Evolutionary conservation across 2,888 invertebrate species (phyloP), one percentile per base, ranked within the genome.

Genomic region (Scaptomyza parva): DNA sequence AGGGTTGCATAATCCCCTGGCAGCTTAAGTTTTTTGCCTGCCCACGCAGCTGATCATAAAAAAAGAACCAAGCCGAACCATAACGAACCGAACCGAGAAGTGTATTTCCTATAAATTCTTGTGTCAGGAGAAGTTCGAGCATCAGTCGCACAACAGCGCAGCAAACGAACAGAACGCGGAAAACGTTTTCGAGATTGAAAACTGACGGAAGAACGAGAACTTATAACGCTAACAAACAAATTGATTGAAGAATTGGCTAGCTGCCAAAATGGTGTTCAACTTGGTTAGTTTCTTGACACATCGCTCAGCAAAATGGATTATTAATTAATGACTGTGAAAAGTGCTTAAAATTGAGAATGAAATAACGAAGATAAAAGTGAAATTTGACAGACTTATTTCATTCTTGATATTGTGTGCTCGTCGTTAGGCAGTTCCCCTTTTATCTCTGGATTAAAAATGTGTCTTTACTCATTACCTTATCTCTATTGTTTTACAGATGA

Each of bases 401-500:
- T 20, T 2, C 11, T 30, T n/a, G 14, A 12, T 30, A n/a, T 30
- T 30, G 2, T 35, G 18, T 20, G 35, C 28, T 28, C 1, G 9
- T 26, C 8, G 2, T 28, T 28, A n/a, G n/a, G n/a, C n/a, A n/a
- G n/a, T n/a, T 8, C 28, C 8, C 9, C 24, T 24, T 44, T 30
- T 0, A 12, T 17, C 28, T 33, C 20, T 53, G 75, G 59, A 66
- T 66, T 66, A 63, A 54, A 62, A 62, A 51, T 47, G 55, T 63
- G 62, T n/a, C 62, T 66, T 54, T 68, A 39, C 1, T 5, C 28
- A 26, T 50, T 52, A 17, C 55, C 9, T 22, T 20, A 3, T 62
- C 35, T 43, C 2, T 40, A 17, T 63, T 83, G 84, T 89, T 68
- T 94, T 94, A 24, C 94, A 97, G 97, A 97, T 97, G 97, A 97